Percentiles rank a stretch among this genome's conserved stretches.
Evolutionary conservation across 2,113 vertebrate genomes (phyloP).

Genomic region (Sturnira hondurensis): DNA sequence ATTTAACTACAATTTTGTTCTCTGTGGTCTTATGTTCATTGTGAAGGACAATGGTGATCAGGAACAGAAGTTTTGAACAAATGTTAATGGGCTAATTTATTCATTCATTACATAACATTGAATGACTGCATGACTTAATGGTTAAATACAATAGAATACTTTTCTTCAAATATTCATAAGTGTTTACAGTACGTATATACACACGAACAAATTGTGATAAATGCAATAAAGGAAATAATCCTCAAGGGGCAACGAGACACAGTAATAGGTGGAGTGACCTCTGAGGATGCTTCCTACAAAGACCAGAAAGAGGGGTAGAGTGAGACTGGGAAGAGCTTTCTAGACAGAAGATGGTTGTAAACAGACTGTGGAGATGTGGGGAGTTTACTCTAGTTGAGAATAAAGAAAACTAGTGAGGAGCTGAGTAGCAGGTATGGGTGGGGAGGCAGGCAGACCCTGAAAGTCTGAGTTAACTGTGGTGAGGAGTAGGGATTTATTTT

Average conservation of each 20-base stretch:
- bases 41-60: not conserved
- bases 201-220: not conserved
- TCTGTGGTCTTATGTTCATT: not conserved
- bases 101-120: not conserved
- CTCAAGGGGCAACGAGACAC: not conserved
- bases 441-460: accelerated
- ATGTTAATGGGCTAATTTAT: not conserved
- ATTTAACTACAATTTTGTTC: not conserved
- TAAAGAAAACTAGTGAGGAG: not conserved
- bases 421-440: accelerated
- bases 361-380: not conserved
- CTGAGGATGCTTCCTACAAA: not conserved
- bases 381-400: not conserved
- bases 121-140: not conserved
- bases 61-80: not conserved
- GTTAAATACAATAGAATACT: not conserved
- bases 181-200: not conserved
- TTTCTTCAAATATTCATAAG: not conserved
- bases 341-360: not conserved
- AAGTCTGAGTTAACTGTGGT: accelerated
- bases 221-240: not conserved
- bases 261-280: not conserved
- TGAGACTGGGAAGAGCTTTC: not conserved
- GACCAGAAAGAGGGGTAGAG: not conserved
- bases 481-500: not conserved